These are phyloP conservation scores for Amblyopsis hoosieri DNA, from an alignment of 2,797 vertebrate genomes.

Conservation along the genomic window DNA sequence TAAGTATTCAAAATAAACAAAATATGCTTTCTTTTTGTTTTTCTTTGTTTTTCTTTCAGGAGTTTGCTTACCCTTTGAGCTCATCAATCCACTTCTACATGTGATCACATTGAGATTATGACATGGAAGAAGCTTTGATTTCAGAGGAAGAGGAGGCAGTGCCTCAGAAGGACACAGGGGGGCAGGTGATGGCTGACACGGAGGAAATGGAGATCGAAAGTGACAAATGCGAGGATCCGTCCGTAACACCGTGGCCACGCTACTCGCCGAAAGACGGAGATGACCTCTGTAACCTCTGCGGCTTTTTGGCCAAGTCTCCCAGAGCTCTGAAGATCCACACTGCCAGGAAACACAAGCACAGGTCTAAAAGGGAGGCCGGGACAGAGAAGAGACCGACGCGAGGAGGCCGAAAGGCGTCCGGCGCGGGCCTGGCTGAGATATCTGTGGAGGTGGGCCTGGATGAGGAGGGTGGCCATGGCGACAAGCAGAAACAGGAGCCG, in stretches of 20 bases:
- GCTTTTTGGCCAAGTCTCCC: slow-evolving; percentile 73
- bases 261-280: slow-evolving; percentile 22
- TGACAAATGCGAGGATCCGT: slow-evolving; percentile 12
- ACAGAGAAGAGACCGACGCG: slow-evolving; percentile 17
- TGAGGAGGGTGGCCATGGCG: slow-evolving; percentile 44
- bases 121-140: slow-evolving; percentile 66
- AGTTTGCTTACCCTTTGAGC: slow-evolving; percentile 32
- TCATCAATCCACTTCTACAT: slow-evolving; percentile 6
- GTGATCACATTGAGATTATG: slow-evolving; percentile 24
- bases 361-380: slow-evolving; percentile 21
- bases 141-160: slow-evolving; percentile 43
- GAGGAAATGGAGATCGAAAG: slow-evolving; percentile 33
- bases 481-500: slow-evolving; percentile 38
- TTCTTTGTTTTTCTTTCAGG: slow-evolving; percentile 37
- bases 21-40: background rate
- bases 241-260: slow-evolving; percentile 18
- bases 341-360: slow-evolving; percentile 69
- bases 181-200: slow-evolving; percentile 25
- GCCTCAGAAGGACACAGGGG: slow-evolving; percentile 45
- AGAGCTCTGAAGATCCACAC: slow-evolving; percentile 79
- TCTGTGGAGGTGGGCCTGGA: slow-evolving; percentile 36
- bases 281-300: slow-evolving; percentile 57
- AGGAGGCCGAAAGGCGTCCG: slow-evolving; percentile 23
- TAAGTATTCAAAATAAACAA: background rate
- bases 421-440: slow-evolving; percentile 23